These are phyloP conservation scores for Tetrax tetrax DNA, from an alignment of 2,113 vertebrate genomes.

Conservation along the genomic window DNA sequence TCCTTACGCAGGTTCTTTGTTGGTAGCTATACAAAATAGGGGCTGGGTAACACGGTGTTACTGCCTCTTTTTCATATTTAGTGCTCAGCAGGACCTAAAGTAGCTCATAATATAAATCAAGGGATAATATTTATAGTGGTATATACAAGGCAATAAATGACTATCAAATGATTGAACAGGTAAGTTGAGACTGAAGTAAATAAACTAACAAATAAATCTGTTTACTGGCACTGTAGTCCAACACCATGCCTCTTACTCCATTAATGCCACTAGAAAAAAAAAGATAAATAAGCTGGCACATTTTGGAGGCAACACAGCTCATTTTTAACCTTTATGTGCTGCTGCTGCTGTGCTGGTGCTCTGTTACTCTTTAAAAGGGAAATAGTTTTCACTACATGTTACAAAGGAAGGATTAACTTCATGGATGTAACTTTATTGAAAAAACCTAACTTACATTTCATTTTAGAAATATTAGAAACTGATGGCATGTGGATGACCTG, in stretches of 20 bases:
- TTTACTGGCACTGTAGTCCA: background rate
- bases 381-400: background rate
- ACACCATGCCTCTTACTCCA: background rate
- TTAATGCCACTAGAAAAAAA: background rate
- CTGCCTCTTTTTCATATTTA: background rate
- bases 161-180: background rate
- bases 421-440: background rate
- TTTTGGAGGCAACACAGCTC: background rate
- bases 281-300: background rate
- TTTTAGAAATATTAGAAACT: background rate
- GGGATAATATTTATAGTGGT: background rate
- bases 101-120: slow-evolving; percentile 28
- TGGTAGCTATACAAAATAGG: background rate
- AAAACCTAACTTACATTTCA: background rate
- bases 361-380: background rate
- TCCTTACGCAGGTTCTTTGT: background rate
- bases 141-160: slow-evolving; percentile 6
- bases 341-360: background rate
- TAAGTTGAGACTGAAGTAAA: background rate
- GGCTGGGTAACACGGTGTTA: background rate
- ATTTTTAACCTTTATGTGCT: background rate
- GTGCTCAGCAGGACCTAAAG: background rate
- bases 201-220: background rate
- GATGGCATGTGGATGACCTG: background rate
- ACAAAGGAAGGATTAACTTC: background rate